phyloP scores from a whole-genome alignment of 92 coral and sea anemone species.

The Paramuricea clavata region DNA sequence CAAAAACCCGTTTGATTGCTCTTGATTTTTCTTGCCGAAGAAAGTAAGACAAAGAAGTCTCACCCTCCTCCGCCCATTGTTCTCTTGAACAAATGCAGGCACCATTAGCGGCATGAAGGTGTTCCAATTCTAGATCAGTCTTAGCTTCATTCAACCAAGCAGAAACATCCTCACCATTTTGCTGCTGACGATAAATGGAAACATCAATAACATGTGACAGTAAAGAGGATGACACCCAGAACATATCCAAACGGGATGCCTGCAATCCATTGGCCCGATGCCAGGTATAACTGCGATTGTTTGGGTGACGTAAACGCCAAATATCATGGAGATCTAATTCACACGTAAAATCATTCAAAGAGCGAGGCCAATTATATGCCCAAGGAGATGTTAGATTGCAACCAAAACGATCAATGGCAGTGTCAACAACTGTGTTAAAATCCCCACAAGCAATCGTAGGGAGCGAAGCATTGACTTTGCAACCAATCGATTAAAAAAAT shows the following conservation, averaged over 20 bases:
- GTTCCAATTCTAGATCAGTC: neutral
- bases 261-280: neutral
- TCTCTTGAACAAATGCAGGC: neutral
- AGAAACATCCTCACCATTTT: neutral
- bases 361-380: slow-evolving; percentile 18
- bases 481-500: neutral
- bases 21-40: neutral
- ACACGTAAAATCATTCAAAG: neutral
- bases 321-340: neutral
- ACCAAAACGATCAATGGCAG: neutral
- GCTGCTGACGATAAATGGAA: neutral
- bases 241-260: slow-evolving; percentile 9
- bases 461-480: neutral
- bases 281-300: neutral
- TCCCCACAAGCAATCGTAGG: neutral
- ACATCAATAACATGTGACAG: neutral
- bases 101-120: neutral
- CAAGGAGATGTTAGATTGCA: neutral
- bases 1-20: neutral
- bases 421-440: neutral
- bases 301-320: neutral
- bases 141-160: neutral
- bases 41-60: neutral
- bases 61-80: slow-evolving; percentile 14
- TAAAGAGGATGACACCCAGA: neutral